Conservation (phyloP, 1,140 invertebrate genomes). For the Lepidurus arcticus region DNA sequence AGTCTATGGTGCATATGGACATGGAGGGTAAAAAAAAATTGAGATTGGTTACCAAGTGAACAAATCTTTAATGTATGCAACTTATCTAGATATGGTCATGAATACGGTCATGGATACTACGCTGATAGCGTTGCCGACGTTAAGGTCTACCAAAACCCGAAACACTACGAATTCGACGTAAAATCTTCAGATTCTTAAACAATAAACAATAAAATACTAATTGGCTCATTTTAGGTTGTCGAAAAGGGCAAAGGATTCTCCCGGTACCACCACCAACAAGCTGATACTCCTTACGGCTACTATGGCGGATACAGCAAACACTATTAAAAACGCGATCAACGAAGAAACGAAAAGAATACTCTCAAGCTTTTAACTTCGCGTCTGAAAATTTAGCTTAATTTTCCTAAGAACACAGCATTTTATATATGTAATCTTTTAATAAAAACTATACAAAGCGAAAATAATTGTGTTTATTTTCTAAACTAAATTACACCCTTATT, state of each 20-base stretch:
- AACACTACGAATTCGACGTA: slow-evolving; percentile 10
- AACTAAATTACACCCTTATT: no score
- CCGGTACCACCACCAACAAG: background rate
- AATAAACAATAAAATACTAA: background rate
- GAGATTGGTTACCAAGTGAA: background rate
- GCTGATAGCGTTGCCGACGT: background rate
- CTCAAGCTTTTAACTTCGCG: no score
- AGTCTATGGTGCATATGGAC: background rate
- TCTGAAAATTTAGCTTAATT: background rate
- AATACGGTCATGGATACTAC: background rate
- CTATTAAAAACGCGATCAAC: background rate
- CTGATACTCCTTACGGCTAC: slow-evolving; percentile 4
- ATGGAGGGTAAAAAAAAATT: background rate
- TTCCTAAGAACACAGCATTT: background rate
- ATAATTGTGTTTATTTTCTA: no score
- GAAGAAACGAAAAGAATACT: no score
- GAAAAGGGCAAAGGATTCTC: slow-evolving; percentile 3
- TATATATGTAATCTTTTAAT: background rate
- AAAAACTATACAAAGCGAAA: background rate
- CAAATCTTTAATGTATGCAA: background rate
- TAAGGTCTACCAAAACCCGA: slow-evolving; percentile 3
- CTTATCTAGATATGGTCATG: background rate
- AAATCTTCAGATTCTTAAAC: background rate
- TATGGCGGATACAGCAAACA: background rate
- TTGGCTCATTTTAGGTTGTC: background rate